Percentiles rank a stretch among this genome's conserved stretches.
phyloP scores from a whole-genome alignment of 2,888 invertebrate species.

The Marronus borbonicus region DNA sequence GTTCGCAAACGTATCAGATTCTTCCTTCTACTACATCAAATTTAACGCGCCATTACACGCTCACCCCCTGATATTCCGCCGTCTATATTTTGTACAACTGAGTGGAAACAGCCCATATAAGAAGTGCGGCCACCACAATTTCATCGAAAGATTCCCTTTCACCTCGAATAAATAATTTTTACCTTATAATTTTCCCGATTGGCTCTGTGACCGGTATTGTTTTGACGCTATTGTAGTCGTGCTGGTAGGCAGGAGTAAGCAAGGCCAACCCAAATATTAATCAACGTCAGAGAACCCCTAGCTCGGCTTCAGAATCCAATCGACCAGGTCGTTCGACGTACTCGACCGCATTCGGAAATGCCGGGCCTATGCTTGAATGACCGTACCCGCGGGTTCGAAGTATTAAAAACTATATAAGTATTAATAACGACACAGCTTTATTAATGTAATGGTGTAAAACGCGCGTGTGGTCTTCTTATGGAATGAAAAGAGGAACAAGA shows the following conservation, averaged over 20 bases:
- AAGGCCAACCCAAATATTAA: slow-evolving; percentile 68
- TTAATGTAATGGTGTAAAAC: slow-evolving; percentile 69
- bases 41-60: too few relatives aligned
- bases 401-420: slow-evolving; percentile 69
- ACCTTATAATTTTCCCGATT: slow-evolving; percentile 59
- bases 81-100: too few relatives aligned
- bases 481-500: slow-evolving; percentile 37
- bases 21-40: too few relatives aligned
- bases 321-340: slow-evolving; percentile 54
- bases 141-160: slow-evolving; percentile 8
- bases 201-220: slow-evolving; percentile 62
- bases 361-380: slow-evolving; percentile 53
- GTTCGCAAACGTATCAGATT: too few relatives aligned
- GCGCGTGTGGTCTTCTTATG: slow-evolving; percentile 66
- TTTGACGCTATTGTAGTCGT: slow-evolving; percentile 67
- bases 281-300: slow-evolving; percentile 67
- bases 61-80: too few relatives aligned
- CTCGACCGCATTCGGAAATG: slow-evolving; percentile 44
- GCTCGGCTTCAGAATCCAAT: slow-evolving; percentile 62
- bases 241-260: slow-evolving; percentile 65
- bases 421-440: slow-evolving; percentile 69
- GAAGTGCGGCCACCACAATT: not conserved
- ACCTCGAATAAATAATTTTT: slow-evolving; percentile 30
- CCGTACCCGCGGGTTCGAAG: slow-evolving; percentile 64
- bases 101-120: too few relatives aligned